Conservation (phyloP, 2,797 vertebrate species). For the Leptodactylus fallax region DNA sequence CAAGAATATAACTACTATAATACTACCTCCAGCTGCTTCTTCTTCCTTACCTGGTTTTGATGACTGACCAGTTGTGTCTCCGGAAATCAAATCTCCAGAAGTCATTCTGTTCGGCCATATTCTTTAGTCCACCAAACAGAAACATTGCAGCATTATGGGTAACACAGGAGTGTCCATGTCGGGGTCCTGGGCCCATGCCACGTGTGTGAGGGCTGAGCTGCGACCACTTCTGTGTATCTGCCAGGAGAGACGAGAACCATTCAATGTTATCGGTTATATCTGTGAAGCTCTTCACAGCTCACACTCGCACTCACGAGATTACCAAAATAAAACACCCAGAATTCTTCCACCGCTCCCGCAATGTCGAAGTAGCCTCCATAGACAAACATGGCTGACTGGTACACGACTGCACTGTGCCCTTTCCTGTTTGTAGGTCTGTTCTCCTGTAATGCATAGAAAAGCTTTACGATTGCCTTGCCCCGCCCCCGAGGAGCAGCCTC, state of each 20-base stretch:
- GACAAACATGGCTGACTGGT: conserved; percentile 80
- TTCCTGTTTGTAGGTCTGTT: conserved; percentile 82
- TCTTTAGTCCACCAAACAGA: conserved; percentile 83
- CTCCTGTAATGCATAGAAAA: conserved; percentile 66
- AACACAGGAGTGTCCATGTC: conserved; percentile 82
- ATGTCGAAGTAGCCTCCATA: conserved; percentile 87
- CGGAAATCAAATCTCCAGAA: conserved; percentile 85
- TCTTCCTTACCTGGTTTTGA: conserved; percentile 79
- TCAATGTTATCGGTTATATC: neutral
- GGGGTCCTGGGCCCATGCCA: conserved; percentile 78
- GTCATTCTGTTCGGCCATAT: conserved; percentile 85
- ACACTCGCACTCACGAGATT: conserved; percentile 62
- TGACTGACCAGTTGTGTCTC: conserved; percentile 77
- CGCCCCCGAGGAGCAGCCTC: conserved; percentile 4
- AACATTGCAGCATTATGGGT: conserved; percentile 80
- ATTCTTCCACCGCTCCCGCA: conserved; percentile 84
- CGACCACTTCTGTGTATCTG: conserved; percentile 82
- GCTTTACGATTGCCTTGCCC: neutral
- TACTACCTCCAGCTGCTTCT: neutral
- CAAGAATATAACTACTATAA: conserved; percentile 18
- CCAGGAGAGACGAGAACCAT: neutral
- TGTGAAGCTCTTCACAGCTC: neutral
- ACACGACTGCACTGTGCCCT: conserved; percentile 84
- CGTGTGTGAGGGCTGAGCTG: conserved; percentile 66
- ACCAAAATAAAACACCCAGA: conserved; percentile 86